Evolutionary conservation across 2,888 invertebrate genomes (phyloP).

Genomic region (Cancer borealis): DNA sequence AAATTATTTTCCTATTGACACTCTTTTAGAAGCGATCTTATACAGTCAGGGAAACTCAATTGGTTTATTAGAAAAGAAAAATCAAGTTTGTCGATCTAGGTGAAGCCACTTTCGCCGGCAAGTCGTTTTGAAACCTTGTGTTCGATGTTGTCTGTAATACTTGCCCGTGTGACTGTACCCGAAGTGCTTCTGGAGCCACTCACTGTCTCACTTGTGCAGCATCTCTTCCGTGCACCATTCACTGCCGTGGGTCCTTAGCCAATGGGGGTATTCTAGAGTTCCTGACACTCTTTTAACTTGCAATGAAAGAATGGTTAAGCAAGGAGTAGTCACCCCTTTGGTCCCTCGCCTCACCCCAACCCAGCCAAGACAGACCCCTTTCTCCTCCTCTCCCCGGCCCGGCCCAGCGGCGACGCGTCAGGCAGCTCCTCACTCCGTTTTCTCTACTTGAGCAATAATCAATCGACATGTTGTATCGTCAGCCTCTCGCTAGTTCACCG

Average conservation of each 20-base stretch:
- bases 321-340: not conserved
- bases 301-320: not conserved
- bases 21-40: not conserved
- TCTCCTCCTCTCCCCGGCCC: not conserved
- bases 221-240: constrained; percentile 19
- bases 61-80: not conserved
- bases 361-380: not conserved
- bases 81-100: not conserved
- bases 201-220: not conserved
- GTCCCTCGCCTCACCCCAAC: not conserved
- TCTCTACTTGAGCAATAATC: constrained; percentile 60
- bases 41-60: not conserved
- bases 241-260: constrained; percentile 24
- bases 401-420: constrained; percentile 34
- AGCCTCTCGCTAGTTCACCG: constrained; percentile 46
- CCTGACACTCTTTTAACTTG: not conserved
- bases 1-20: not conserved
- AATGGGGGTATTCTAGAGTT: not conserved
- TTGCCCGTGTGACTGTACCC: not conserved
- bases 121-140: constrained; percentile 5
- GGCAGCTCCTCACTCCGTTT: constrained; percentile 35
- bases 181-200: constrained; percentile 1
- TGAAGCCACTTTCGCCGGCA: not conserved
- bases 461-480: constrained; percentile 48
- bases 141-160: not conserved